Evolutionary conservation across 2,113 vertebrate species (phyloP), one percentile per base, ranked within the genome.

Genomic region (Ageneiosus marmoratus): DNA sequence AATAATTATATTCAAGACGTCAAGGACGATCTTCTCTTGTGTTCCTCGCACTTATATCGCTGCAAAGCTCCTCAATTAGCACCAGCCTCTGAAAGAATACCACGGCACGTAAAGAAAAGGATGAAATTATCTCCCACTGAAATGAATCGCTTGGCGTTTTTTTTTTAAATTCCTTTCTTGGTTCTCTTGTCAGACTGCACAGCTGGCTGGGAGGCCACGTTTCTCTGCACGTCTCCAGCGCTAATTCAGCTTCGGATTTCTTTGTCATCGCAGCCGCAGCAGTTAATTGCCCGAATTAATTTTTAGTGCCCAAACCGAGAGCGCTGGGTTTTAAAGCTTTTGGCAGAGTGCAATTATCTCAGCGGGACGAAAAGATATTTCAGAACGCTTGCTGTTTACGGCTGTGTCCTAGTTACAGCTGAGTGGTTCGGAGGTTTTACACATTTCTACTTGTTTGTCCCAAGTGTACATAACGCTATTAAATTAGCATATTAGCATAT

Each of bases 281-380:
- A 58, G 58, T 83, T 86, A 85, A 86, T 85, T 85, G 83, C 74
- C 48, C 50, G 29, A 83, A 85, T 86, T 81, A 75, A 74, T 83
- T 86, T 56, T 77, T 74, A 3, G 37, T 41, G 76, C 65, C 58
- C 58, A 65, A 77, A 67, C 48, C 13, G 37, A 84, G 51, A 34
- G 46, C 53, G 27, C 44, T n/a, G 58, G 53, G 70, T 82, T 51
- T 56, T 27, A 70, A 62, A 24, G 32, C 18, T 81, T 56, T 67
- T 74, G 46, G 79, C 82, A 32, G 22, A n/a, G 34, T 32, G 51
- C 79, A 84, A 58, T 84, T 84, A 78, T 82, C 79, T 53, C 60
- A 58, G 82, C 27, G 58, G 55, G 76, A 58, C 56, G 58, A 73
- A 32, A 34, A 37, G 55, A 63, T 72, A 29, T 81, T 81, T 65